These are phyloP conservation scores for Molossus alvarezi DNA, from an alignment of 2,797 vertebrate genomes.

Conservation along the genomic window DNA sequence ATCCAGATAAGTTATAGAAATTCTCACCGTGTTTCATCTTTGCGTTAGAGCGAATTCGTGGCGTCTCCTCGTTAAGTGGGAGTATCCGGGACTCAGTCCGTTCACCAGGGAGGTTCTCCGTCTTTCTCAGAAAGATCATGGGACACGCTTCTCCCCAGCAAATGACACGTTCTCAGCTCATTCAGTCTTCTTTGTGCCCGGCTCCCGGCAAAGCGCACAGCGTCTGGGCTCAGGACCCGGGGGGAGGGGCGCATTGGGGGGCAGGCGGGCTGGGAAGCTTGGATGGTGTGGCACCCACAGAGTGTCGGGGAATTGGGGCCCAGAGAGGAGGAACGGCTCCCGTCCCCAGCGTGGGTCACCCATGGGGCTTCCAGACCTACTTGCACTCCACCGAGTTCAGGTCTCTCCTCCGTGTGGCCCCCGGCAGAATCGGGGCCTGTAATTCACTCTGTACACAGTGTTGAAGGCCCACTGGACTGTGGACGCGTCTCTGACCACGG, in stretches of 20 bases:
- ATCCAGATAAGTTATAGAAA: conserved; percentile 87
- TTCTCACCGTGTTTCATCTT: conserved; percentile 89
- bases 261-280: not conserved
- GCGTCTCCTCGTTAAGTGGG: conserved; percentile 86
- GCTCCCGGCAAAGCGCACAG: not conserved
- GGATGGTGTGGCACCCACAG: no score
- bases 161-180: conserved; percentile 64
- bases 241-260: no score
- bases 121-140: conserved; percentile 75
- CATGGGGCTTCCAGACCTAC: not conserved
- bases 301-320: not conserved
- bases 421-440: not conserved
- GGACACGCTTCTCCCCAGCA: not conserved
- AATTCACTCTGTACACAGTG: not conserved
- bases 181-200: conserved; percentile 30
- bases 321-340: not conserved
- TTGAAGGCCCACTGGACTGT: not conserved
- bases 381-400: accelerated
- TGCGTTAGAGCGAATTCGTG: conserved; percentile 89
- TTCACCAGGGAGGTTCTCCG: conserved; percentile 78
- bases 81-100: conserved; percentile 77
- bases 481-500: accelerated
- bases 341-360: not conserved
- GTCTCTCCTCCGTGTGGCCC: not conserved
- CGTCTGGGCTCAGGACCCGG: not conserved